phyloP scores from a whole-genome alignment of 2,888 invertebrate species.

The Nysson spinosus region DNA sequence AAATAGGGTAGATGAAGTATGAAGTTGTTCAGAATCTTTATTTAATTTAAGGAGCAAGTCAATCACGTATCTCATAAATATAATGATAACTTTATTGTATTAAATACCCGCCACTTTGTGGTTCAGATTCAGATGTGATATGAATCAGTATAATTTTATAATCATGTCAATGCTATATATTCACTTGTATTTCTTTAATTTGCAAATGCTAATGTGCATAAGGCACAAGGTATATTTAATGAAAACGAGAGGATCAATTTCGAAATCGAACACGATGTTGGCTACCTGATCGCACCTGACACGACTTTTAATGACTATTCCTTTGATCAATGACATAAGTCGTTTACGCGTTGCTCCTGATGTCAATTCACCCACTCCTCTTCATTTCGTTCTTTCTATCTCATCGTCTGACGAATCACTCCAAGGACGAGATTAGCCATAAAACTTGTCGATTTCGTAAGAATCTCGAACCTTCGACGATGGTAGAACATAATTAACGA shows the following conservation, averaged over 20 bases:
- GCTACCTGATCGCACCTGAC: conserved; percentile 34
- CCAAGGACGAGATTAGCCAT: conserved; percentile 23
- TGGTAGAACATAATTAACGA: conserved; percentile 16
- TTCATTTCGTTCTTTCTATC: not conserved
- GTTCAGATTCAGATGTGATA: too few species aligned
- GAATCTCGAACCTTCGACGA: not conserved
- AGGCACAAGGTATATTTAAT: not conserved
- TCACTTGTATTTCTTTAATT: too few species aligned
- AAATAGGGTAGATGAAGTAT: too few species aligned
- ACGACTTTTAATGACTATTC: conserved; percentile 28
- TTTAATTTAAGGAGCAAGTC: too few species aligned
- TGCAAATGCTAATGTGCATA: too few species aligned
- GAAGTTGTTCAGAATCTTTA: too few species aligned
- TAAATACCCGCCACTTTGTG: too few species aligned
- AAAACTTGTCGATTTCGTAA: conserved; percentile 25
- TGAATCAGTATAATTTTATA: too few species aligned
- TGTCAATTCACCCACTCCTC: not conserved
- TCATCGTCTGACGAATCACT: not conserved
- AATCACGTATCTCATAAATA: too few species aligned
- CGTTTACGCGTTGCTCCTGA: not conserved
- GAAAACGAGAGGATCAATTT: conserved; percentile 16
- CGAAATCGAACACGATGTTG: conserved; percentile 22
- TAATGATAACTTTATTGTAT: too few species aligned
- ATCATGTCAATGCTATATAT: too few species aligned
- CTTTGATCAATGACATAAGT: conserved; percentile 37